Evolutionary conservation across 2,797 vertebrate species (phyloP).

Genomic region (Picus viridis): DNA sequence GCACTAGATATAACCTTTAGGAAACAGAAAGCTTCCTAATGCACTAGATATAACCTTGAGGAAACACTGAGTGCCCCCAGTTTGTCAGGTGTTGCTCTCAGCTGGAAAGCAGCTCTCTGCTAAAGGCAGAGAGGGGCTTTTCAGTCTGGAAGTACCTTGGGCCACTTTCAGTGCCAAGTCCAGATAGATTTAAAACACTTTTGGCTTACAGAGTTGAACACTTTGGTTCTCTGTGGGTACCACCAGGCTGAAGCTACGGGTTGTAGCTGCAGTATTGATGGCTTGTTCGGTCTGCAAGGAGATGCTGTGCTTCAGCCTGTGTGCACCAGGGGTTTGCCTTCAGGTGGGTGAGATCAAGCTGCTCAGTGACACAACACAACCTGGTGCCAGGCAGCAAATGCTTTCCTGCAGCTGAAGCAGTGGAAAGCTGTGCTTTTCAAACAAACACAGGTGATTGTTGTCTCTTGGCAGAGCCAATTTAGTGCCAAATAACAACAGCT

Average conservation of each 20-base stretch:
- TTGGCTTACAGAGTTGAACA: rapidly evolving
- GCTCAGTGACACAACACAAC: not conserved
- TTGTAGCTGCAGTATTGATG: not conserved
- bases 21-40: not conserved
- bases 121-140: not conserved
- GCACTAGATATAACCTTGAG: not conserved
- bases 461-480: not conserved
- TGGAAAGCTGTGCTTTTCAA: not conserved
- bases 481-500: not conserved
- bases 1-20: not conserved
- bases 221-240: not conserved
- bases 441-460: not conserved
- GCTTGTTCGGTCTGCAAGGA: not conserved
- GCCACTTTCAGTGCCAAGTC: not conserved
- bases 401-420: not conserved
- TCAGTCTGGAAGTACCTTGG: rapidly evolving
- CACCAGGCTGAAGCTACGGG: rapidly evolving
- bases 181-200: not conserved
- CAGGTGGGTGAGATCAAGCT: not conserved
- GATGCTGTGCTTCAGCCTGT: no score
- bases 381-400: not conserved
- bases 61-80: rapidly evolving
- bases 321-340: not conserved
- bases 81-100: not conserved
- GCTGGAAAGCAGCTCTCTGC: not conserved